Evolutionary conservation across 2,888 invertebrate genomes (phyloP).

Genomic region (Polydrusus pterygomalis): DNA sequence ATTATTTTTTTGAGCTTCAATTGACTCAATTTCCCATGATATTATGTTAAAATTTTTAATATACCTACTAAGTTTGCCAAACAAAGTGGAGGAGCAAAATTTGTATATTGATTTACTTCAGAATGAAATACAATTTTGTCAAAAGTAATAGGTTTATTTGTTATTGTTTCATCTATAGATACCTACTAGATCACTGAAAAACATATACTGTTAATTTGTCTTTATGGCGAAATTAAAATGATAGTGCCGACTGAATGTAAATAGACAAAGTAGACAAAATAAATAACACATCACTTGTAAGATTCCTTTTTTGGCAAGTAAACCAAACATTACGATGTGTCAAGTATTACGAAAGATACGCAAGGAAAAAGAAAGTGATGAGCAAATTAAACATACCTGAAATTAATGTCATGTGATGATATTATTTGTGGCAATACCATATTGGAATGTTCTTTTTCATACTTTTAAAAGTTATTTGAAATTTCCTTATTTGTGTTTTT

Average conservation of each 20-base stretch:
- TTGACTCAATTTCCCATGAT: no score
- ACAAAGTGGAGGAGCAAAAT: no score
- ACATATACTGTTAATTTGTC: no score
- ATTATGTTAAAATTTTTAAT: no score
- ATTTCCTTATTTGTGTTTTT: conserved; percentile 24
- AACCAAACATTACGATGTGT: conserved; percentile 6
- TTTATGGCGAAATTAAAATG: background rate
- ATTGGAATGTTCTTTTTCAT: conserved; percentile 9
- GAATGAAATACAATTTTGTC: no score
- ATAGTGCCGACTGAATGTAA: conserved; percentile 3
- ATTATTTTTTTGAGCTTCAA: no score
- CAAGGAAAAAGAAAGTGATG: conserved; percentile 42
- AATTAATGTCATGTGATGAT: conserved; percentile 22
- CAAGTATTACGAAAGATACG: conserved; percentile 39
- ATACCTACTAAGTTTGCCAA: no score
- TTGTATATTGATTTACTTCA: no score
- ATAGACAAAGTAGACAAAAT: background rate
- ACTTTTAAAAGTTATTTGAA: background rate
- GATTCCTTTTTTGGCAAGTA: conserved; percentile 18
- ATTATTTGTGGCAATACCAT: conserved; percentile 5
- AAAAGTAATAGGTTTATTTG: no score
- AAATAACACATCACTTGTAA: background rate
- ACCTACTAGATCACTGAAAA: no score
- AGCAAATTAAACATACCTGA: conserved; percentile 22
- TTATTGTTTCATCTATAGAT: no score